These are phyloP conservation scores for Andrena minutula DNA, from an alignment of 2,888 invertebrate genomes.

Conservation along the genomic window DNA sequence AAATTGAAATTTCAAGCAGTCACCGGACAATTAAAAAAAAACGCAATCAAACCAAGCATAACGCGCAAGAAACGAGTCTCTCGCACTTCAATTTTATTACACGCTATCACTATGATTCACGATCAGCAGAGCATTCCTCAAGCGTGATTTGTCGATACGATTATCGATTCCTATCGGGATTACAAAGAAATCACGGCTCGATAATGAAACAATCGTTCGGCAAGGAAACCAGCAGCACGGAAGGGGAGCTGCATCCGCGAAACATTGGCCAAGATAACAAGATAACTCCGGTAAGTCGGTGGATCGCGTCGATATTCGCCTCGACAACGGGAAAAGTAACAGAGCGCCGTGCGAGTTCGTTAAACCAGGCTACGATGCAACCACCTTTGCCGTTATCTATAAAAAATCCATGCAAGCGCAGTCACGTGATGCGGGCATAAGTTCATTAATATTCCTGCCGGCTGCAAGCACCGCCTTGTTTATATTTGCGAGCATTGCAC, in stretches of 20 bases:
- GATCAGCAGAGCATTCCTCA: neutral
- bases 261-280: neutral
- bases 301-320: conserved; percentile 27
- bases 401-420: conserved; percentile 8
- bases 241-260: too few species aligned
- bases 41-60: conserved; percentile 1
- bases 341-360: conserved; percentile 32
- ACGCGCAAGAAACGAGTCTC: neutral
- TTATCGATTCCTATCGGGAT: neutral
- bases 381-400: neutral
- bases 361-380: conserved; percentile 21
- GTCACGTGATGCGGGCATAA: conserved; percentile 10
- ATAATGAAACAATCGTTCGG: neutral
- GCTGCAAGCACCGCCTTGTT: neutral
- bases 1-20: neutral
- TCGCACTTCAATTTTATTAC: neutral
- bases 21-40: conserved; percentile 6
- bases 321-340: conserved; percentile 1
- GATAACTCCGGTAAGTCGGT: neutral
- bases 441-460: conserved; percentile 1
- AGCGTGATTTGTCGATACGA: neutral
- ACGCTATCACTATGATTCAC: conserved; percentile 25
- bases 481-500: neutral
- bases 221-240: neutral
- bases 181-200: neutral